phyloP scores from a whole-genome alignment of 1,140 invertebrate genomes.

The Dysdera silvatica region DNA sequence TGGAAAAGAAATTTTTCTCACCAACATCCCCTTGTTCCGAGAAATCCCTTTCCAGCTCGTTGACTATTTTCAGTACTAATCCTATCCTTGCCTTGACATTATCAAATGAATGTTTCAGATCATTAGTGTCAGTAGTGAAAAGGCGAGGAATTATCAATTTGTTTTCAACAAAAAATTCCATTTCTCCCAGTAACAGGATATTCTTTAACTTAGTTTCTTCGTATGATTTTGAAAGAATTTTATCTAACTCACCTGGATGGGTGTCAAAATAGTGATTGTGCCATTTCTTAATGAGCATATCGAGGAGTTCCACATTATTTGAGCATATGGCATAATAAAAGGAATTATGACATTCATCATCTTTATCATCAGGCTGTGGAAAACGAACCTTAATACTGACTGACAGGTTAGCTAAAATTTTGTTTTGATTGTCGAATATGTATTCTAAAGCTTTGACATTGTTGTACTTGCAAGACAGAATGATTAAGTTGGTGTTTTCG shows the following conservation, averaged over 20 bases:
- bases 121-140: neutral
- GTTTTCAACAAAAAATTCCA: neutral
- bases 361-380: neutral
- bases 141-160: neutral
- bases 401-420: neutral
- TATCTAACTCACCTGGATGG: neutral
- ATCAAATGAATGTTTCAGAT: neutral
- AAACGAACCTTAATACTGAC: neutral
- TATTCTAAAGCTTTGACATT: neutral
- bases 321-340: constrained; percentile 17
- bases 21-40: too few relatives aligned
- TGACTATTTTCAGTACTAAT: too few relatives aligned
- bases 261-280: neutral
- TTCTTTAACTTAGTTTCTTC: constrained; percentile 10
- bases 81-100: too few relatives aligned
- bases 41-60: too few relatives aligned
- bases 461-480: constrained; percentile 1
- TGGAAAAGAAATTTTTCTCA: too few relatives aligned
- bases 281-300: constrained; percentile 5
- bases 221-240: constrained; percentile 1
- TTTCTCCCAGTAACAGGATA: neutral
- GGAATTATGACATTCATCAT: constrained; percentile 13
- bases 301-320: neutral
- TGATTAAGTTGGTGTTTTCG: neutral
- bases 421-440: neutral